Base-by-base conservation (phyloP, 1,140 invertebrate genomes). In the Brachionus angularis region DNA sequence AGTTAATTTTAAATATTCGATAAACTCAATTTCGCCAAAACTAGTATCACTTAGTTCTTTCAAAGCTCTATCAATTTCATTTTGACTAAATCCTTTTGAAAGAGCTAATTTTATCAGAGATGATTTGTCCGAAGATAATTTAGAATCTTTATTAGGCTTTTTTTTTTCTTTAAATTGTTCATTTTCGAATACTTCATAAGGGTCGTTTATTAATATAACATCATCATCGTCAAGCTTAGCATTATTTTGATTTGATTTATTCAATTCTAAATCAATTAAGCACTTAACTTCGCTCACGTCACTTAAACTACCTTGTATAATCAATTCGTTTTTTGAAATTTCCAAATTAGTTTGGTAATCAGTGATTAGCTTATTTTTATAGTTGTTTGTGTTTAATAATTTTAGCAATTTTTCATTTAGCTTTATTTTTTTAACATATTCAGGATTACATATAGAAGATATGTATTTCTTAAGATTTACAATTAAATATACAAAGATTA, bases 151-250 rank as follows among this genome's bases (percentile, higher is more conserved):
- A 12, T 23, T 27, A 16, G 12, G 12, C 5, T 27, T 67, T 18
- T 21, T 29, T n/a, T 25, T 47, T 67, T 18, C 12, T 50, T 21
- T 47, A 12, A 16, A 7, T 16, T 33, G 34, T 29, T 18, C 21
- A 46, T 1, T 23, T 64, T 67, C 42, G 29, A 67, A 67, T 67
- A 67, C 5, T 49, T 67, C 42, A 67, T 50, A 50, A 29, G 16
- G 31, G 16, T 58, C 53, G 14, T 39, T 58, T 39, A 58, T 16
- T 25, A n/a, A 39, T 23, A 58, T 58, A 39, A 58, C n/a, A 23
- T 58, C 53, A 12, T 39, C 34, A 1, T 58, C 33, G 5, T 58
- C 53, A 39, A 14, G 3, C 3, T 55, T 55, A 5, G 31, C 52
- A 16, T 55, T 18, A 18, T 23, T 33, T 67, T 46, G 7, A 34